Base-by-base conservation (phyloP, 1,140 invertebrate genomes). In the Pachypeltis micranthus region DNA sequence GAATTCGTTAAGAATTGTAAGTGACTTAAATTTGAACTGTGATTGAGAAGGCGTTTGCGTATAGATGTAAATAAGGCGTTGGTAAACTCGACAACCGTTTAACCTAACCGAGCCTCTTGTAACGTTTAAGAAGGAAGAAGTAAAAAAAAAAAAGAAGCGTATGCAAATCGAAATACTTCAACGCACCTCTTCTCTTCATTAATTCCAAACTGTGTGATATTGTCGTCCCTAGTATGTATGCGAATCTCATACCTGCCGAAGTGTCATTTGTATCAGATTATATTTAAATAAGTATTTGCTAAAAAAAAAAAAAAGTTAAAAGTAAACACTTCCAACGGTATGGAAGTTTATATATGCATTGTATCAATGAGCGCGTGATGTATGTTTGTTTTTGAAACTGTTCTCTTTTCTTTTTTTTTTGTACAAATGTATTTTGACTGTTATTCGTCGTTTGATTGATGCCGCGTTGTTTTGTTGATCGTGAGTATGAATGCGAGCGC, bases 181-280 rank as follows among this genome's bases (percentile, higher is more conserved):
- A 31, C 23, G 56, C 39, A 59, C 57, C 44, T 62, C 25, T 29
- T 25, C 60, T 47, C 60, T 65, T 58, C 29, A 61, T 67, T 64
- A 68, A n/a, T 66, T 66, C 67, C 67, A 62, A 65, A 67, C 56
- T 65, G 66, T 67, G 66, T 67, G 66, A 68, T 66, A 68, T 60
- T 65, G 44, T n/a, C 67, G 64, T 62, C 67, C 67, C 67, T 67
- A 61, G 27, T 66, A 63, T 66, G 67, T 66, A 59, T 64, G 65
- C 44, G 59, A 63, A 61, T 59, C 59, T 62, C 65, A 68, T 68
- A 62, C 67, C 65, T 63, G 67, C 65, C 65, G 67, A 68, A 68
- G 67, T 68, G 67, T 68, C 27, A 51, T 51, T 51, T 51, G 47
- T 51, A 51, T 51, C 47, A 51, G 59, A 65, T 66, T 57, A 61